Percentiles rank a stretch among this genome's conserved stretches.
Evolutionary conservation across 2,888 invertebrate genomes (phyloP).

Genomic region (Heliconius charithonia): DNA sequence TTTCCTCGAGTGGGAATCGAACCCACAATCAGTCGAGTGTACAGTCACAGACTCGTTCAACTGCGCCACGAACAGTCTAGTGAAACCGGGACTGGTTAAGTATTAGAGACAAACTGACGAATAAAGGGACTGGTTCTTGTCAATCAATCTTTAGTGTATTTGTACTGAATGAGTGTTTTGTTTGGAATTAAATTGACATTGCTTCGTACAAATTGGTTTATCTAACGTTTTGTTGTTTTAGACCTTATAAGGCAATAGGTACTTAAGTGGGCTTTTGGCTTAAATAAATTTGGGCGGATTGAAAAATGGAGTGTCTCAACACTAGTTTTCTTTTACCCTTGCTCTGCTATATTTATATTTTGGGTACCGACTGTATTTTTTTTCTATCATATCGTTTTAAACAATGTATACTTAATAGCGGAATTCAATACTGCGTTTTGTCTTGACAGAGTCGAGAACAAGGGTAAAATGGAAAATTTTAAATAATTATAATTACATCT

Average conservation of each 20-base stretch:
- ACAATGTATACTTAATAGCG: neutral
- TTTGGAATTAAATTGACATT: constrained; percentile 5
- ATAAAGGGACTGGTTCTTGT: constrained; percentile 45
- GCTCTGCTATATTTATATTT: neutral
- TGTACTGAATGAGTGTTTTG: constrained; percentile 10
- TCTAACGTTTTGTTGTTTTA: neutral
- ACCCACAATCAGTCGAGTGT: too few species aligned
- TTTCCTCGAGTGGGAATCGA: too few species aligned
- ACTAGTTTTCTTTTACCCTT: neutral
- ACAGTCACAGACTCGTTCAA: too few species aligned
- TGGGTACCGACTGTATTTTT: neutral
- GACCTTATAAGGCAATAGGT: neutral
- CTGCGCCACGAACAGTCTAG: too few species aligned
- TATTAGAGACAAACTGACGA: constrained; percentile 47
- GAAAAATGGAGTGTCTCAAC: too few species aligned
- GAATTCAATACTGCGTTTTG: neutral
- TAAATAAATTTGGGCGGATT: neutral
- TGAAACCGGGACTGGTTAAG: constrained; percentile 27
- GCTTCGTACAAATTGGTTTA: constrained; percentile 19
- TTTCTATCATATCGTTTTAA: neutral
- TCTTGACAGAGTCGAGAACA: neutral
- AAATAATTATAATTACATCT: too few species aligned
- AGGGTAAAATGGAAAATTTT: too few species aligned
- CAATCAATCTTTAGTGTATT: constrained; percentile 44
- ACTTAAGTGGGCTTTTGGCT: neutral